Percentiles rank a stretch among this genome's conserved stretches.
Conservation (phyloP, 2,888 invertebrate genomes). For the Trichopria drosophilae region DNA sequence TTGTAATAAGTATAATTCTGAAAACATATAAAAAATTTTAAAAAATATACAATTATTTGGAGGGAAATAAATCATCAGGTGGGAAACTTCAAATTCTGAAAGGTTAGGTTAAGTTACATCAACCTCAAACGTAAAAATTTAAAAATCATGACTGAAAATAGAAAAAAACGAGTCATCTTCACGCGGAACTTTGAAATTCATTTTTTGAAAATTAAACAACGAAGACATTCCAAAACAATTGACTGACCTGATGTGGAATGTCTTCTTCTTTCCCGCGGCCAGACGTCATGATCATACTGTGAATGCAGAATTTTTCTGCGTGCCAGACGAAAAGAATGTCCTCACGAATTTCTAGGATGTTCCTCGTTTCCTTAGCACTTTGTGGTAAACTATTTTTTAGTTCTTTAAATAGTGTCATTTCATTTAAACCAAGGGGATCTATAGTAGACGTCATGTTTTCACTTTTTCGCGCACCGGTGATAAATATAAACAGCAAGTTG, state of each 20-base stretch:
- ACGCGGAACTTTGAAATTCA: not conserved
- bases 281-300: conserved; percentile 66
- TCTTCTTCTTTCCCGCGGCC: conserved; percentile 61
- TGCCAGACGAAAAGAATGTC: conserved; percentile 73
- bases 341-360: conserved; percentile 68
- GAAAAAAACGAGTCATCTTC: not conserved
- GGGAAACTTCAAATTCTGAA: too few species aligned
- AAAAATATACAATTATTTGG: too few species aligned
- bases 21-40: too few species aligned
- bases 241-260: conserved; percentile 65
- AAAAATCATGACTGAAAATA: not conserved
- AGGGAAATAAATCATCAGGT: too few species aligned
- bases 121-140: too few species aligned
- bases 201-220: too few species aligned
- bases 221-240: too few species aligned
- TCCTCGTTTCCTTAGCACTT: conserved; percentile 64
- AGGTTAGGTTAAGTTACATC: too few species aligned
- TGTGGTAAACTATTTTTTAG: conserved; percentile 63
- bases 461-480: too few species aligned
- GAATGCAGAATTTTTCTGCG: conserved; percentile 66
- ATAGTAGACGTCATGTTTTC: conserved; percentile 64
- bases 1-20: too few species aligned
- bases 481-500: too few species aligned
- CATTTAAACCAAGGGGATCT: conserved; percentile 64
- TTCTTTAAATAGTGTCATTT: conserved; percentile 66